phyloP scores from a whole-genome alignment of 2,113 vertebrate species.

The Hippocampus mohnikei region DNA sequence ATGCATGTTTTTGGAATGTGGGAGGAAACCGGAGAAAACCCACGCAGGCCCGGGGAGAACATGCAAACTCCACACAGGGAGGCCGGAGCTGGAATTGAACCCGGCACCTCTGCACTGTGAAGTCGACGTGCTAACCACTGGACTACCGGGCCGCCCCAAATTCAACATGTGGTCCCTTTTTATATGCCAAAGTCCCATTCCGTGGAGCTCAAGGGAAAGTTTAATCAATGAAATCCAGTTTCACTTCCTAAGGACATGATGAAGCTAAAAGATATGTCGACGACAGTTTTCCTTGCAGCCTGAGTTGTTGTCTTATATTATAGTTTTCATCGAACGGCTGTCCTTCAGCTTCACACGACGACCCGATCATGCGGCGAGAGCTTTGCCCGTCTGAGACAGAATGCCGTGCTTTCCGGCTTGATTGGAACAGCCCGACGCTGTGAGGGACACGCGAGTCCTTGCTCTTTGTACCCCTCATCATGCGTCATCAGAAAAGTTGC shows the following conservation, averaged over 20 bases:
- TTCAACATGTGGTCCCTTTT: constrained; percentile 43
- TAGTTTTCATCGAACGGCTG: constrained; percentile 42
- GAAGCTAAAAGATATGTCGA: constrained; percentile 21
- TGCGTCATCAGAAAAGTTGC: constrained; percentile 48
- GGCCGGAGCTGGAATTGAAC: too few species aligned
- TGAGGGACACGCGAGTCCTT: constrained; percentile 42
- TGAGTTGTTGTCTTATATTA: background rate
- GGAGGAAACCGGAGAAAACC: too few species aligned
- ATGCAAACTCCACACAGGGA: too few species aligned
- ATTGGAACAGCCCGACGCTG: constrained; percentile 46
- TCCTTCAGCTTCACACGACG: constrained; percentile 38
- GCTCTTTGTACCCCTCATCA: constrained; percentile 31
- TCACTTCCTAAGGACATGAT: constrained; percentile 26
- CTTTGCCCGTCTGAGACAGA: constrained; percentile 47
- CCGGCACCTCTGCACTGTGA: too few species aligned
- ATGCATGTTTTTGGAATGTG: too few species aligned
- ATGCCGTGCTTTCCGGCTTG: constrained; percentile 45
- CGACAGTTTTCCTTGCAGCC: background rate
- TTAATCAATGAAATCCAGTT: constrained; percentile 54
- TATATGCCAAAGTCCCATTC: constrained; percentile 39
- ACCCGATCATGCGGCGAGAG: constrained; percentile 35
- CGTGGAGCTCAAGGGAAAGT: constrained; percentile 37
- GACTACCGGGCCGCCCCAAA: too few species aligned
- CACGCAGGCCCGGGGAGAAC: too few species aligned
- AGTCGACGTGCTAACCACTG: too few species aligned